Conservation (phyloP, 2,888 invertebrate species). For the Athalia cordata region DNA sequence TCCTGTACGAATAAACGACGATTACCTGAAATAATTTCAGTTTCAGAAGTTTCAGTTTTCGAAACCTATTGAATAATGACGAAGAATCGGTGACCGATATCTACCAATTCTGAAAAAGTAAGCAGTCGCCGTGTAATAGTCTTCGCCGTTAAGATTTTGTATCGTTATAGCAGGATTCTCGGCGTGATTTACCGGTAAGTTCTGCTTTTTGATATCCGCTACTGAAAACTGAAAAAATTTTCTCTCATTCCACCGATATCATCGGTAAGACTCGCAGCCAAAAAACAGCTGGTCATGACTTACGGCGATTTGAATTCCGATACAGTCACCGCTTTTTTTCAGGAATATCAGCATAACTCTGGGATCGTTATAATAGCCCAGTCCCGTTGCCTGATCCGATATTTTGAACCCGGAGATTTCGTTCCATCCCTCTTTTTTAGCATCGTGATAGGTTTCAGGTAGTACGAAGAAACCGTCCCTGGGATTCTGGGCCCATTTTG, state of each 20-base stretch:
- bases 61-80: too few species aligned
- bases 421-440: background rate
- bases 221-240: background rate
- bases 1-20: background rate
- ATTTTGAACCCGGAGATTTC: background rate
- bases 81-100: background rate
- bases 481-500: background rate
- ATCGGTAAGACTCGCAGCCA: background rate
- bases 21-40: background rate
- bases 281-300: background rate
- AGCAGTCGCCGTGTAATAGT: slow-evolving; percentile 13
- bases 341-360: background rate
- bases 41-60: too few species aligned
- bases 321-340: background rate
- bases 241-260: background rate
- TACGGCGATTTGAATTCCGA: background rate
- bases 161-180: background rate
- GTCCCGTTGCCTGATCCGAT: background rate
- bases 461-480: background rate
- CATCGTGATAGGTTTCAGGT: background rate
- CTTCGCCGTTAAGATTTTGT: background rate
- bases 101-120: background rate
- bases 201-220: background rate
- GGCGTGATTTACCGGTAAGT: background rate
- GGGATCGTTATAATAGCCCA: background rate